These are phyloP conservation scores for Meriones unguiculatus DNA, from an alignment of 2,113 vertebrate species.

Conservation along the genomic window DNA sequence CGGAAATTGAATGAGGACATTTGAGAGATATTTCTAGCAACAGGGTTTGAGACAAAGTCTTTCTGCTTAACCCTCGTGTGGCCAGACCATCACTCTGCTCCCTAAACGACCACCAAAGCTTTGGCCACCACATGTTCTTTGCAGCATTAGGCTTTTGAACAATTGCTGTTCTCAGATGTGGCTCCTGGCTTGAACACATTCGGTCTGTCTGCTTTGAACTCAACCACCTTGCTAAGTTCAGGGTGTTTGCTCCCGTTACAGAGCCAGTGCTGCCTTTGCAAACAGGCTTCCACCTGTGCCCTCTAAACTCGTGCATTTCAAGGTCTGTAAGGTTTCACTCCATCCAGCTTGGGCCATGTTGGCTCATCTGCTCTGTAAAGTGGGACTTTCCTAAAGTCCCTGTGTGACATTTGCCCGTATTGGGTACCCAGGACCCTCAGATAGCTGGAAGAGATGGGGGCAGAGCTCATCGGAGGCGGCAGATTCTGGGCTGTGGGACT, in stretches of 20 bases:
- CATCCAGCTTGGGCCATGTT: background rate
- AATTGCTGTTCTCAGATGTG: background rate
- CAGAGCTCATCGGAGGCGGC: background rate
- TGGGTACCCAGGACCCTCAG: no score
- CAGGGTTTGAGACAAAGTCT: background rate
- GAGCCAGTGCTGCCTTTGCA: background rate
- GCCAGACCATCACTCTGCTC: background rate
- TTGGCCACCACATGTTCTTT: background rate
- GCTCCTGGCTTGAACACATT: background rate
- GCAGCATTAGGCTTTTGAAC: background rate
- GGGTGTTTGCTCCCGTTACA: background rate
- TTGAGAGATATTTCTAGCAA: constrained; percentile 32
- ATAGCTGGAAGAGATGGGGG: background rate
- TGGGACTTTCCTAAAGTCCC: background rate
- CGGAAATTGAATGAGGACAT: constrained; percentile 56
- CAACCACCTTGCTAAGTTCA: background rate
- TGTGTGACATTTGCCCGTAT: background rate
- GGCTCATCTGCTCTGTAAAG: background rate
- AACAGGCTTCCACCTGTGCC: background rate
- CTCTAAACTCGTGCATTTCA: background rate
- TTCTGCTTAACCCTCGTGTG: constrained; percentile 19
- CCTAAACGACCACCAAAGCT: background rate
- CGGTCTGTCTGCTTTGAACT: background rate
- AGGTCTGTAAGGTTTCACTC: background rate
- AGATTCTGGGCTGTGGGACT: background rate